Conservation (phyloP, 1,140 invertebrate species). For the Belonocnema kinseyi region DNA sequence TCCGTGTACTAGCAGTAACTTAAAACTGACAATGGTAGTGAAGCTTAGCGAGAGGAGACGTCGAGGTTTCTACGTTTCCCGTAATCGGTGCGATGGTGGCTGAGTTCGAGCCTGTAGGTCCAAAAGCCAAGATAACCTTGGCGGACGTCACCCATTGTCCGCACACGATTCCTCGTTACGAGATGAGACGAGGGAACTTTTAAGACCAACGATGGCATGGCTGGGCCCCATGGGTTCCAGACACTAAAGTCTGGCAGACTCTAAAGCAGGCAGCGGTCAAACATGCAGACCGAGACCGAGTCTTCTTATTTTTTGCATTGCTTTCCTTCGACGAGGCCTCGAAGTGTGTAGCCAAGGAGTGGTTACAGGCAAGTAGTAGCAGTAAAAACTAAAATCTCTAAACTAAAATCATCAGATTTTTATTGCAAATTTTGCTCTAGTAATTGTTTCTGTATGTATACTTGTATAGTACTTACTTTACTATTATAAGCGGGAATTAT, state of each 20-base stretch:
- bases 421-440: too few species aligned
- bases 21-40: too few species aligned
- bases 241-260: slow-evolving; percentile 30
- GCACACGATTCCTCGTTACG: slow-evolving; percentile 69
- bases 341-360: not conserved
- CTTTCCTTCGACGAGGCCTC: slow-evolving; percentile 53
- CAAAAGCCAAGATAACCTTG: slow-evolving; percentile 66
- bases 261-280: slow-evolving; percentile 53
- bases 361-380: too few species aligned
- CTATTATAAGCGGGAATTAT: too few species aligned
- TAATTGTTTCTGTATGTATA: too few species aligned
- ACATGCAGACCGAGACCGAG: slow-evolving; percentile 47
- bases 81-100: too few species aligned
- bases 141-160: slow-evolving; percentile 73
- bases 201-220: slow-evolving; percentile 25
- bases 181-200: slow-evolving; percentile 57
- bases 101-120: not conserved
- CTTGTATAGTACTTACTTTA: too few species aligned
- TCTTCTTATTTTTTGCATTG: slow-evolving; percentile 56
- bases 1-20: too few species aligned
- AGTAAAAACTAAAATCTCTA: too few species aligned
- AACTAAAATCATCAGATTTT: too few species aligned
- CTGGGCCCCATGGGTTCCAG: slow-evolving; percentile 39
- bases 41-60: too few species aligned
- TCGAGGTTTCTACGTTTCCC: too few species aligned